These are phyloP conservation scores for Penaeus monodon DNA, from an alignment of 2,888 invertebrate species.

Conservation along the genomic window DNA sequence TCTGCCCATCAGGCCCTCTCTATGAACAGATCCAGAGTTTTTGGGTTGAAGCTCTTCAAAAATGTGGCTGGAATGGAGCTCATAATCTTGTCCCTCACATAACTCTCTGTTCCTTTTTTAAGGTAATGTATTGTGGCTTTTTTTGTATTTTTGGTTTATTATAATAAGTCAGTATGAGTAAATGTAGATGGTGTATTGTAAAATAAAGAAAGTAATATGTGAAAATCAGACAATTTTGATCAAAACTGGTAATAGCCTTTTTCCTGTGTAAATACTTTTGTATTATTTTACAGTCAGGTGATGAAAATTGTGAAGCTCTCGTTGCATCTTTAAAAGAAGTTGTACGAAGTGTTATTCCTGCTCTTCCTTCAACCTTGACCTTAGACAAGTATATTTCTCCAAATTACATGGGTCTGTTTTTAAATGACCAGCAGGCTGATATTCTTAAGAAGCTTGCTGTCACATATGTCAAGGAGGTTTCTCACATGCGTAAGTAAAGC, in stretches of 20 bases:
- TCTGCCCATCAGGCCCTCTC: conserved; percentile 85
- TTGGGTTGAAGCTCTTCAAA: conserved; percentile 63
- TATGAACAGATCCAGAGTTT: conserved; percentile 72
- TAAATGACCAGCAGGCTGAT: conserved; percentile 85
- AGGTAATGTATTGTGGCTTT: conserved; percentile 65
- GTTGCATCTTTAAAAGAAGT: conserved; percentile 71
- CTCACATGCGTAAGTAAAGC: background rate
- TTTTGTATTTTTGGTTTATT: background rate
- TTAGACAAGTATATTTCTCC: conserved; percentile 84
- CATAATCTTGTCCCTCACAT: conserved; percentile 92
- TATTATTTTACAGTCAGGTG: conserved; percentile 67
- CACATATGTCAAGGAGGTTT: conserved; percentile 24
- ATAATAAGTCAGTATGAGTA: too few species aligned
- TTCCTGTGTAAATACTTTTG: too few species aligned
- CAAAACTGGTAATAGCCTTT: too few species aligned
- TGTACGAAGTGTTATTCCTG: conserved; percentile 79
- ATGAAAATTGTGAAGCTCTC: conserved; percentile 68
- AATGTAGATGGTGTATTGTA: too few species aligned
- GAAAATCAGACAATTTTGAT: too few species aligned
- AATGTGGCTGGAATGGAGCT: conserved; percentile 88
- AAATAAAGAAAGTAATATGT: too few species aligned
- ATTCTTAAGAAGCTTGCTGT: conserved; percentile 83
- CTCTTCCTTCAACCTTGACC: conserved; percentile 32
- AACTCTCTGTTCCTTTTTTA: conserved; percentile 87
- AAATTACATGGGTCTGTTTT: conserved; percentile 92